Evolutionary conservation across 2,888 invertebrate species (phyloP), one percentile per base, ranked within the genome.

Genomic region (Spicauda simplicius): DNA sequence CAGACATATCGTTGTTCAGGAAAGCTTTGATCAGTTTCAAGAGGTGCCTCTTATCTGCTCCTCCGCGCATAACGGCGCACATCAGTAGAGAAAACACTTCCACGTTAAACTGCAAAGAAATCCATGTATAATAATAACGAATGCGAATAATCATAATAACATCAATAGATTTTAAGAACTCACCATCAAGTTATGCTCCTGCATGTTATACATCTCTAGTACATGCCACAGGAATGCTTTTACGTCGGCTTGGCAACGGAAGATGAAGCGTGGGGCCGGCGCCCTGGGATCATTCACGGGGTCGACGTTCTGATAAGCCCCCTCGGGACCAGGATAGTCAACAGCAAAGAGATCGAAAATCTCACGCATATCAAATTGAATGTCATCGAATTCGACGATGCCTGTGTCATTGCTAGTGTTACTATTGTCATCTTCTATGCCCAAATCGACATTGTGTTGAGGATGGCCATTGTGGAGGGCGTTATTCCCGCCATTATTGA

Each of bases 161-260:
- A 1, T 37, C 1, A 33, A 6, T 6, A 30, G 8, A 8, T 37
- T 37, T 12, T 37, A 37, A n/a, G 6, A n/a, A 45, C 45, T 45
- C 45, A 45, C 45, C 45, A 45, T 45, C 45, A 45, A 45, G n/a
- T 45, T 45, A 45, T 45, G 45, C 7, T 45, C 45, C n/a, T 45
- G 45, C 45, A 45, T n/a, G 11, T 45, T 45, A 45, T 45, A 45
- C 45, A 45, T 45, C 5, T 45, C 45, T 6, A 45, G n/a, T 6
- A 45, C n/a, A n/a, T 45, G 45, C 45, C 45, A n/a, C n/a, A 45
- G n/a, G 45, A 45, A 45, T 6, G 45, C 45, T 45, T 45, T 45
- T 7, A 45, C 45, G 12, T 45, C 45, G 5, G 14, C 45, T 45
- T 45, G 45, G n/a, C 45, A 45, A n/a, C 45, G 45, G 45, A 45